Base-by-base conservation (phyloP, 1,140 invertebrate species). In the Oryzaephilus surinamensis region DNA sequence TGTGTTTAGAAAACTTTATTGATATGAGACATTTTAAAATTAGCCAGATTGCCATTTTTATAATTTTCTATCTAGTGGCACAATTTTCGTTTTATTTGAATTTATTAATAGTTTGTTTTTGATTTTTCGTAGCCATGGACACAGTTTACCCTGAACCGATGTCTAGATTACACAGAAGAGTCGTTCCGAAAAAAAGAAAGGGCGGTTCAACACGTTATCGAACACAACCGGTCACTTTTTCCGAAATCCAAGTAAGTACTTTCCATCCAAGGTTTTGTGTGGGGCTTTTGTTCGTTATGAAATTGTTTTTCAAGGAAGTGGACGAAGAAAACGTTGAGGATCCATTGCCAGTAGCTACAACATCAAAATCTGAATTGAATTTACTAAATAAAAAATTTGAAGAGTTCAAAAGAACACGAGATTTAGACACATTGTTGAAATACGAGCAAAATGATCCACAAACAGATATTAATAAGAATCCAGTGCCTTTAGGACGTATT, bases 221-320 rank as follows among this genome's bases (percentile, higher is more conserved):
- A 48, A 82, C 80, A 5, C 75, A 77, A 54, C 80, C 79, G 0
- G 76, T 82, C 36, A 83, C 80, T 12, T 83, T 83, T 59, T 74
- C 79, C 32, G 80, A 83, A 65, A 83, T 82, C 45, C 74, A 80
- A 64, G 80, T 80, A 52, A 33, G 37, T 34, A 5, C 14, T n/a
- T n/a, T n/a, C n/a, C n/a, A n/a, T n/a, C n/a, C n/a, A n/a, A n/a
- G n/a, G n/a, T n/a, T n/a, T n/a, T n/a, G n/a, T 33, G 12, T 38
- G 13, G 6, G 35, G n/a, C 30, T 11, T 16, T 16, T 11, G 31
- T 11, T 6, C n/a, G n/a, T n/a, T n/a, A n/a, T n/a, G n/a, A 27
- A 21, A 16, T 17, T 3, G 20, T 42, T 23, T 41, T 60, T 64
- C 1, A 52, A 74, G 73, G 72, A 74, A 58, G 72, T 74, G n/a